phyloP scores from a whole-genome alignment of 2,113 vertebrate species.

The Pelodiscus sinensis region DNA sequence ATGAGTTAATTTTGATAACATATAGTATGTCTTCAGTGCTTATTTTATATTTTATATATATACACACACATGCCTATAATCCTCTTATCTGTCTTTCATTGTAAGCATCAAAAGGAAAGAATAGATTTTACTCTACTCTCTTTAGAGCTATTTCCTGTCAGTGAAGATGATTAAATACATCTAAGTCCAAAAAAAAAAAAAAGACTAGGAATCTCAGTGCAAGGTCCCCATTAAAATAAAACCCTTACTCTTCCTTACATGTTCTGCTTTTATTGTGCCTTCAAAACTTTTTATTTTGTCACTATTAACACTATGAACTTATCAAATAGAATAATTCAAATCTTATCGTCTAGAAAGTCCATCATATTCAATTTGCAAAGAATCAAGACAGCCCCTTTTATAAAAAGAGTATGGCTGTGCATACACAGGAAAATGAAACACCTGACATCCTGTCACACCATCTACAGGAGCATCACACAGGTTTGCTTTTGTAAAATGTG shows the following conservation, averaged over 20 bases:
- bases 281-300: not conserved
- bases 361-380: not conserved
- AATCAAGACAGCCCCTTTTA: not conserved
- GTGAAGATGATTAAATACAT: fast-evolving
- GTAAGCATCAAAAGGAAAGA: not conserved
- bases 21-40: not conserved
- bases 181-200: not conserved
- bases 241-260: not conserved
- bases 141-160: fast-evolving
- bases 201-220: fast-evolving
- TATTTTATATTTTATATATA: too few relatives aligned
- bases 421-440: not conserved
- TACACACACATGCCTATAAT: not conserved
- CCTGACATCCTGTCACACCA: not conserved
- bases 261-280: not conserved
- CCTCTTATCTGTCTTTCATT: slow-evolving; percentile 31
- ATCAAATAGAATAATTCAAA: not conserved
- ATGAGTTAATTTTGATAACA: not conserved
- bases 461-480: not conserved
- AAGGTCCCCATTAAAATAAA: not conserved
- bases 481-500: not conserved
- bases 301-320: fast-evolving
- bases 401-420: not conserved
- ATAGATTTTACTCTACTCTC: not conserved
- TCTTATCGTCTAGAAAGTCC: not conserved